Evolutionary conservation across 2,113 vertebrate genomes (phyloP).

Genomic region (Stigmatopora nigra): DNA sequence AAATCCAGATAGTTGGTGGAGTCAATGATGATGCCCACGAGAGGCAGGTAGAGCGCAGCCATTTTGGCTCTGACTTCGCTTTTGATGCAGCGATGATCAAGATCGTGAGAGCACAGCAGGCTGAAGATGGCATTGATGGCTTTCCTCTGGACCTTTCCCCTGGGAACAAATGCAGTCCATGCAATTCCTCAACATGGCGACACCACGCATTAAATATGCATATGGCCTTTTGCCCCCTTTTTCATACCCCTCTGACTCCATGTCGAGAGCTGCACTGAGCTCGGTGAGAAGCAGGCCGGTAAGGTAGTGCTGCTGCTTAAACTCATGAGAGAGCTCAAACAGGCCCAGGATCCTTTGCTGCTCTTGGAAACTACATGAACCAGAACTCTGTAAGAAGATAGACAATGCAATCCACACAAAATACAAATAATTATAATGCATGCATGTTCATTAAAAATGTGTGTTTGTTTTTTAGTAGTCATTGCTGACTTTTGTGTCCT

Average conservation of each 20-base stretch:
- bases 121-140: conserved; percentile 86
- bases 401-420: neutral
- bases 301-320: conserved; percentile 93
- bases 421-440: neutral
- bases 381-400: conserved; percentile 77
- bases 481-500: too few relatives aligned
- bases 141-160: conserved; percentile 87
- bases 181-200: neutral
- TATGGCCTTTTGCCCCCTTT: neutral
- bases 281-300: conserved; percentile 89
- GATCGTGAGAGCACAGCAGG: conserved; percentile 86
- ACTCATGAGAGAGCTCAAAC: conserved; percentile 90
- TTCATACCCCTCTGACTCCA: conserved; percentile 83
- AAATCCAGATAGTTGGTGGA: conserved; percentile 90
- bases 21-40: conserved; percentile 91
- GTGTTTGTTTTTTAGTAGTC: too few relatives aligned
- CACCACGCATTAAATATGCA: neutral
- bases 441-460: too few relatives aligned
- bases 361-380: conserved; percentile 89
- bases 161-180: conserved; percentile 33
- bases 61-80: conserved; percentile 85
- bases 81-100: conserved; percentile 81
- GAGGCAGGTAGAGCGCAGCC: conserved; percentile 89
- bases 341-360: conserved; percentile 82
- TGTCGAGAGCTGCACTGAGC: conserved; percentile 81